Base-by-base conservation (phyloP, 2,113 vertebrate species). In the Octodon degus region DNA sequence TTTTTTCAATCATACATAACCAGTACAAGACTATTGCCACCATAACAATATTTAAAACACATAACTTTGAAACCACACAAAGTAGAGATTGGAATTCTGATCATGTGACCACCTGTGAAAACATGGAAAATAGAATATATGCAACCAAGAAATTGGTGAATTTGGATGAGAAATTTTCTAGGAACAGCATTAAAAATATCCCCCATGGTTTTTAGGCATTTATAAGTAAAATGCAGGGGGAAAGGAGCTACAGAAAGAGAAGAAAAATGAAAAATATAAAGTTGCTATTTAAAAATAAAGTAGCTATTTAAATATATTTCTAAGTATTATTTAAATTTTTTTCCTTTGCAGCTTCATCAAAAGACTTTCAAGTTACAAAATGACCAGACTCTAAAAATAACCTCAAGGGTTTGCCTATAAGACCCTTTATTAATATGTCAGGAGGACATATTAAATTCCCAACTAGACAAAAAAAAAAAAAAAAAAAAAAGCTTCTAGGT, bases 231-330 rank as follows among this genome's bases (percentile, higher is more conserved):
- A 58, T 30, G 88, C 12, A 50, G 14, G 40, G 2, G 24, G 0
- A 90, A 86, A 86, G 67, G 37, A 93, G 3, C 6, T 83, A 53
- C n/a, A 55, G 63, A 88, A 55, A 37, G 43, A 84, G 37, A 84
- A 60, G 9, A 34, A 65, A 14, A 76, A 43, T 43, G 22, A 9
- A 86, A 55, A 81, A 63, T 86, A 40, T 50, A 55, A 93, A 22
- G 32, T 86, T 84, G 32, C 7, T 22, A 74, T 80, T 89, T 94
- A 34, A 89, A 80, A 67, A n/a, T 81, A 65, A 70, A 93, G 55
- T 58, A 5, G 40, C 7, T 30, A 74, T 80, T 89, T 94, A 27
- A 89, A 80, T 67, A 30, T 81, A 19, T 58, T 58, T 16, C 16
- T 17, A 65, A 63, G 88, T 58, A 58, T 58, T 58, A 58, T 58